Conservation (phyloP, 1,140 invertebrate species). For the Solenopsis invicta region DNA sequence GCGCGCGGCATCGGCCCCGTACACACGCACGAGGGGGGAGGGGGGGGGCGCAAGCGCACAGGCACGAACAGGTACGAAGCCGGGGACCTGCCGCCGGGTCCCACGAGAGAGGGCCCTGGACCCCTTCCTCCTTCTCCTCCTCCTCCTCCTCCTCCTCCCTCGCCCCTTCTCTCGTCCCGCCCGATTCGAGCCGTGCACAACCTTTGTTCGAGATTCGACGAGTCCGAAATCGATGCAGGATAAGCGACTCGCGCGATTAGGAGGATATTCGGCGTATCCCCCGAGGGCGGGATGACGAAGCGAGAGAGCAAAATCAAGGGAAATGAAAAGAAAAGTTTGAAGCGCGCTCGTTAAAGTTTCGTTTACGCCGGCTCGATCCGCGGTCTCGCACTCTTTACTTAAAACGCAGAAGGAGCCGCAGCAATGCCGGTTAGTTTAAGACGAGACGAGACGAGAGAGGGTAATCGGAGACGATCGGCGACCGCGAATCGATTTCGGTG, state of each 20-base stretch:
- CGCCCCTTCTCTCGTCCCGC: not conserved
- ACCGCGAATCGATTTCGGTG: conserved; percentile 53
- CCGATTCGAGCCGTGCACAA: conserved; percentile 43
- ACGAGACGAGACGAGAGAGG: conserved; percentile 25
- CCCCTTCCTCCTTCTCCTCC: not conserved
- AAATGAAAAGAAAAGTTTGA: not conserved
- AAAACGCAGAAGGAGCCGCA: not conserved
- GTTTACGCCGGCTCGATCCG: not conserved
- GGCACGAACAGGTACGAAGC: conserved; percentile 74
- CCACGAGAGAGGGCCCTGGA: conserved; percentile 43
- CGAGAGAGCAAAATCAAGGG: conserved; percentile 2
- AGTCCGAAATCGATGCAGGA: conserved; percentile 61
- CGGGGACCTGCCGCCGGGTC: conserved; percentile 54
- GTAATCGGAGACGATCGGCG: conserved; percentile 28
- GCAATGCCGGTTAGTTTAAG: conserved; percentile 15
- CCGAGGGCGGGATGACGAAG: not conserved
- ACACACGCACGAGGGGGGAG: not conserved
- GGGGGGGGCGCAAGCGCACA: conserved; percentile 26
- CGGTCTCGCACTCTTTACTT: not conserved
- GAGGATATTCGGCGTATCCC: not conserved
- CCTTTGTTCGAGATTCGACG: conserved; percentile 66
- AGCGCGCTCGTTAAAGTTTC: not conserved
- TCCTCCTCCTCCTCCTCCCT: not conserved
- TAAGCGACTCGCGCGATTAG: conserved; percentile 42
- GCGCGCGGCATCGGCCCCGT: conserved; percentile 11